These are phyloP conservation scores for Coregonus suidteri DNA, from an alignment of 2,797 vertebrate genomes.

Conservation along the genomic window DNA sequence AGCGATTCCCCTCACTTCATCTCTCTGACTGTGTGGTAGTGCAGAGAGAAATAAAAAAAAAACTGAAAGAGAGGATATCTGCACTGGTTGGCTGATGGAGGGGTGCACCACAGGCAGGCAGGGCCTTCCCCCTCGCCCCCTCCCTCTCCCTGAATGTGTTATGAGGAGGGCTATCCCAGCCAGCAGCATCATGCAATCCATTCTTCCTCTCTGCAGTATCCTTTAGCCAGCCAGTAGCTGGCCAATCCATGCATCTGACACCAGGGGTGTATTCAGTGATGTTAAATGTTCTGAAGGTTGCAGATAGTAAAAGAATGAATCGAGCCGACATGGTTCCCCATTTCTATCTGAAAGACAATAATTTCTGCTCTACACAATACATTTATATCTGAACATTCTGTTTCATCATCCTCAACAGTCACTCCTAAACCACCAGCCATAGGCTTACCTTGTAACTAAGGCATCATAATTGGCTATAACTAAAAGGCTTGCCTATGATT, in stretches of 20 bases:
- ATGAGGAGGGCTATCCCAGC: slow-evolving; percentile 64
- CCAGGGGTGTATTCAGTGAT: not conserved
- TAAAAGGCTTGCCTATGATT: not conserved
- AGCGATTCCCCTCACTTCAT: not conserved
- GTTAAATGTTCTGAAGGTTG: not conserved
- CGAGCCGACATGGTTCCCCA: not conserved
- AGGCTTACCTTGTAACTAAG: not conserved
- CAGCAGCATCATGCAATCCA: slow-evolving; percentile 59
- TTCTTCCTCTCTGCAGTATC: slow-evolving; percentile 69
- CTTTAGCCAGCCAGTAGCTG: slow-evolving; percentile 41
- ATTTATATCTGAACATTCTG: not conserved
- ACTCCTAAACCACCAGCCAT: not conserved
- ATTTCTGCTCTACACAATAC: not conserved
- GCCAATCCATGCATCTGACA: slow-evolving; percentile 45
- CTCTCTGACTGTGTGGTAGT: not conserved
- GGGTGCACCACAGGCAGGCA: slow-evolving; percentile 40
- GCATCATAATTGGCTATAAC: not conserved
- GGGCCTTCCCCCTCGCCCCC: slow-evolving; percentile 42
- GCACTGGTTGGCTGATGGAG: slow-evolving; percentile 19
- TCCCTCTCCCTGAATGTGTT: slow-evolving; percentile 24
- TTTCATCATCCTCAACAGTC: not conserved
- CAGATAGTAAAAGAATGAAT: not conserved
- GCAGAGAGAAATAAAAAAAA: not conserved
- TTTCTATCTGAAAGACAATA: not conserved
- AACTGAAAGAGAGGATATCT: not conserved